Conservation (phyloP, 2,113 vertebrate species). For the Dendropsophus ebraccatus region DNA sequence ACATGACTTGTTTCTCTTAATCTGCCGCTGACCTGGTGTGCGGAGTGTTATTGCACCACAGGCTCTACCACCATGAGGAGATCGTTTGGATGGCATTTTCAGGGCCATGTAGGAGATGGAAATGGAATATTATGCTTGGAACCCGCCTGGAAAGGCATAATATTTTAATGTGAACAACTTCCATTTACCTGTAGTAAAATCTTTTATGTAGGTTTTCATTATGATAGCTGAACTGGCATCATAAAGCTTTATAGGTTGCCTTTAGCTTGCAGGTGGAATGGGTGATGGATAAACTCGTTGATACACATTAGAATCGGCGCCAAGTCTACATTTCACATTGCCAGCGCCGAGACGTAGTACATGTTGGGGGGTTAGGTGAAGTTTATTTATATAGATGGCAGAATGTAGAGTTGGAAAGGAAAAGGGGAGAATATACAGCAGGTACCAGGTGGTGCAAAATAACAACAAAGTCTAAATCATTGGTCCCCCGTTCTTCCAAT, state of each 20-base stretch:
- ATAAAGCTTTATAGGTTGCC: constrained; percentile 47
- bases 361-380: background rate
- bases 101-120: no score
- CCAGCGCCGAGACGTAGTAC: constrained; percentile 3
- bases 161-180: constrained; percentile 37
- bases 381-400: no score
- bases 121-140: no score
- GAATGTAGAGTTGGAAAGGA: background rate
- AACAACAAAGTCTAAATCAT: background rate
- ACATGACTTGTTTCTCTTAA: no score
- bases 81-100: no score
- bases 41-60: no score
- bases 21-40: no score
- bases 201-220: constrained; percentile 43
- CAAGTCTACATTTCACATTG: constrained; percentile 28
- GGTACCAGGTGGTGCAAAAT: no score
- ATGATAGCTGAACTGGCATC: constrained; percentile 27
- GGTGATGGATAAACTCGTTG: constrained; percentile 35
- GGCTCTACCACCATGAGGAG: no score
- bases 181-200: constrained; percentile 49
- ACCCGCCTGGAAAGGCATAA: no score
- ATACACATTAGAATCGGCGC: constrained; percentile 20
- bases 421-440: background rate
- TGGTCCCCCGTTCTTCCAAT: background rate
- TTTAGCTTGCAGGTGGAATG: constrained; percentile 30